These are phyloP conservation scores for Phylloscopus trochilus DNA, from an alignment of 2,113 vertebrate species.

Conservation along the genomic window DNA sequence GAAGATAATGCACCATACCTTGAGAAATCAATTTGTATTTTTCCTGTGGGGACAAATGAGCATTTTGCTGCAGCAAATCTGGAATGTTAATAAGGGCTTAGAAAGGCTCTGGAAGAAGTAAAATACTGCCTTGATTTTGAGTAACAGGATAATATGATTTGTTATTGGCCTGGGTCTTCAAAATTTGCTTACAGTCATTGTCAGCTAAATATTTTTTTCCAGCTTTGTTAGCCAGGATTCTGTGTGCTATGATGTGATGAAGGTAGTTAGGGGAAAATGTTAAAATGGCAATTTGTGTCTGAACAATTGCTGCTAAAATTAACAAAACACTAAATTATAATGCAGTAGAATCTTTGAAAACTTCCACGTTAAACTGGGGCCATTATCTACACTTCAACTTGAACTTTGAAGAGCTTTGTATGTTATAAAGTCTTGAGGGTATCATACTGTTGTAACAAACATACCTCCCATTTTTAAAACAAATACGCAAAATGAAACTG, in stretches of 20 bases:
- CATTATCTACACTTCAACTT: not conserved
- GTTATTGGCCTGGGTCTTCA: not conserved
- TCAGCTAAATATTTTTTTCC: not conserved
- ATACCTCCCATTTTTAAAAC: not conserved
- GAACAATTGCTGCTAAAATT: slow-evolving; percentile 14
- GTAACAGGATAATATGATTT: not conserved
- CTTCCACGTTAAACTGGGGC: not conserved
- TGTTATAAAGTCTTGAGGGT: not conserved
- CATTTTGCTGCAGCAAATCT: not conserved
- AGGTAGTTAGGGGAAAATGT: not conserved
- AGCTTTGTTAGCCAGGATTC: slow-evolving; percentile 25
- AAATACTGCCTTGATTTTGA: slow-evolving; percentile 22
- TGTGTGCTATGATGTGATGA: slow-evolving; percentile 33
- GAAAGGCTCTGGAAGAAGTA: not conserved
- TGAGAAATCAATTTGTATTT: slow-evolving; percentile 13
- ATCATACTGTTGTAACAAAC: not conserved
- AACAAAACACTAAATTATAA: not conserved
- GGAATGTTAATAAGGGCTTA: not conserved
- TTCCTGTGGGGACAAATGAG: not conserved
- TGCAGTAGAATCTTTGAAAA: not conserved
- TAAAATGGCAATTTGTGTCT: not conserved
- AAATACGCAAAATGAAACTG: not conserved
- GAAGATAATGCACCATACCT: not conserved
- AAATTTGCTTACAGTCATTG: slow-evolving; percentile 4
- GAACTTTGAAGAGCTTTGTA: not conserved